A percentile compares a stretch with the other conserved stretches of the same genome.
Evolutionary conservation across 1,140 invertebrate species (phyloP).

Genomic region (Colletes latitarsis): DNA sequence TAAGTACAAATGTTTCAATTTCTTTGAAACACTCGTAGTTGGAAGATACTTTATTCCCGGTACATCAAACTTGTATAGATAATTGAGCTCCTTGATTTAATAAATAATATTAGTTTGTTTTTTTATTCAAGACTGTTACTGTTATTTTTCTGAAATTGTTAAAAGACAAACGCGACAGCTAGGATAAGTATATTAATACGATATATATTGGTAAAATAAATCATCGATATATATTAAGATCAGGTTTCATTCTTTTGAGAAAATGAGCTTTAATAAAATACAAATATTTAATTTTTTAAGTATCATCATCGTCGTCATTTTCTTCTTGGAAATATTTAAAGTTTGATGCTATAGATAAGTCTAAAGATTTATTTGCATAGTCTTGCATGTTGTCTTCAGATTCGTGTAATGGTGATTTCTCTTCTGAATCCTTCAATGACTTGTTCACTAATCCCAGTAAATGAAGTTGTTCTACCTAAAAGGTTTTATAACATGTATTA

Average conservation of each 20-base stretch:
- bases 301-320: slow-evolving; percentile 56
- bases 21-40: slow-evolving; percentile 33
- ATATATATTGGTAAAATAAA: slow-evolving; percentile 27
- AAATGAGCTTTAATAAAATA: not conserved
- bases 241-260: not conserved
- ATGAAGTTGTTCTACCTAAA: slow-evolving; percentile 75
- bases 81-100: slow-evolving; percentile 56
- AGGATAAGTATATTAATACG: not conserved
- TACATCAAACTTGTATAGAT: slow-evolving; percentile 65
- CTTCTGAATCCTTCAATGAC: slow-evolving; percentile 1
- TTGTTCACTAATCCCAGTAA: slow-evolving; percentile 48
- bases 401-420: not conserved
- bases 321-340: slow-evolving; percentile 61
- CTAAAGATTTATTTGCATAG: slow-evolving; percentile 20
- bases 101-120: slow-evolving; percentile 66
- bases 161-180: slow-evolving; percentile 13
- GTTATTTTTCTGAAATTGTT: slow-evolving; percentile 38
- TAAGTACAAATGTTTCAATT: slow-evolving; percentile 43
- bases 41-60: slow-evolving; percentile 26
- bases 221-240: not conserved
- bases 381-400: not conserved
- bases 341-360: slow-evolving; percentile 39
- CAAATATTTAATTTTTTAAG: slow-evolving; percentile 13
- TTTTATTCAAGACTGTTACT: slow-evolving; percentile 24
- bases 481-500: slow-evolving; percentile 31